Percentiles rank a stretch among this genome's conserved stretches.
Conservation (phyloP, 2,113 vertebrate species). For the Coreoperca whiteheadi region DNA sequence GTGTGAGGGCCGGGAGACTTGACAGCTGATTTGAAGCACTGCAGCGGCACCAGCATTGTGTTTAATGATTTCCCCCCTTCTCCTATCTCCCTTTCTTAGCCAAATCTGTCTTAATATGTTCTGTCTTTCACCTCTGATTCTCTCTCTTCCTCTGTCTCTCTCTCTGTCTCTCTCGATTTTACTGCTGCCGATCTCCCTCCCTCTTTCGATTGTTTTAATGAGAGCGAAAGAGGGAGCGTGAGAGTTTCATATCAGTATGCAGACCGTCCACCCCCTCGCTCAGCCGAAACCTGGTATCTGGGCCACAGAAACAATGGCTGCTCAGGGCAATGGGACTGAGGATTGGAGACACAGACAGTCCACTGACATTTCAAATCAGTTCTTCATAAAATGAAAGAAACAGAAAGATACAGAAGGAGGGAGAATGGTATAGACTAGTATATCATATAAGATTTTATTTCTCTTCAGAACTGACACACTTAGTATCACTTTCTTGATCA, state of each 20-base stretch:
- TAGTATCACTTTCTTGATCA: background rate
- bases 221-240: slow-evolving; percentile 15
- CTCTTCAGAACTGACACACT: background rate
- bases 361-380: slow-evolving; percentile 24
- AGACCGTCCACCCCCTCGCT: slow-evolving; percentile 32
- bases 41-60: slow-evolving; percentile 29
- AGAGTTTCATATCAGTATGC: slow-evolving; percentile 54
- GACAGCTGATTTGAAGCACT: slow-evolving; percentile 60
- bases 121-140: slow-evolving; percentile 20
- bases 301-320: slow-evolving; percentile 49
- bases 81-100: slow-evolving; percentile 31
- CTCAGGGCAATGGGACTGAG: slow-evolving; percentile 28
- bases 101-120: slow-evolving; percentile 26
- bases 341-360: slow-evolving; percentile 16
- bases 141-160: background rate
- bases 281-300: slow-evolving; percentile 34
- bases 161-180: slow-evolving; percentile 7
- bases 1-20: slow-evolving; percentile 42
- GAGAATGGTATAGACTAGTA: too few species aligned
- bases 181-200: slow-evolving; percentile 4
- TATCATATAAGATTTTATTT: too few species aligned
- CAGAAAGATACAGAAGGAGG: background rate
- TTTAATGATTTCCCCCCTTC: slow-evolving; percentile 40
- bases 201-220: slow-evolving; percentile 47
- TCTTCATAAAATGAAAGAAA: slow-evolving; percentile 15